Base-by-base conservation (phyloP, 2,888 invertebrate species). In the Encarsia formosa region DNA sequence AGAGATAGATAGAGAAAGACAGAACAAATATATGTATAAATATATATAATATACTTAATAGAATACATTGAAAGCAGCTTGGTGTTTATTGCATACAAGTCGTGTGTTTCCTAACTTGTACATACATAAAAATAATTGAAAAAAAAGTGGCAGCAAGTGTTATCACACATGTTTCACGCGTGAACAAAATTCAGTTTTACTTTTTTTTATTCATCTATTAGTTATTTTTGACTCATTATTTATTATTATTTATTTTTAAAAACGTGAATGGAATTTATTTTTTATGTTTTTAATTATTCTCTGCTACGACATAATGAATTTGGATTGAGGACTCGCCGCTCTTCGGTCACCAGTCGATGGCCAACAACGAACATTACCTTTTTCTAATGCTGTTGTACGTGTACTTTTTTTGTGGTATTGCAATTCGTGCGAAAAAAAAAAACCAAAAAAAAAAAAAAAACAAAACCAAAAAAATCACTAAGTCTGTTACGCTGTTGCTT, bases 41-140 rank as follows among this genome's bases (percentile, higher is more conserved):
- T 57, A 52, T 53, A 54, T 60, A 60, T 55, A 49, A 61, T 61
- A 60, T 64, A 64, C 60, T 67, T 67, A 68, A 67, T 65, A 71
- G 50, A 56, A 53, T 56, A 73, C 73, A 73, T 56, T 70, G 70
- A 73, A 73, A 73, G 73, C 73, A 71, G 71, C 70, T 67, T 70
- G 62, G 71, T 71, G 69, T 71, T 70, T 53, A 65, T 71, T 68
- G 71, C 70, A 67, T 67, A 50, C 50, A 41, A 16, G 43, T 42
- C 41, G 50, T 53, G 50, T 50, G 43, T 48, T 56, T 43, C 41
- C 41, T 55, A 45, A 59, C 59, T 60, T 57, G 59, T 52, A 51
- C 58, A 56, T 58, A 53, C 41, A 54, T 49, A 50, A 50, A 47
- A 32, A 46, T 58, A 46, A 50, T 39, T 34, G 23, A 41, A 43